Conservation (phyloP, 1,140 invertebrate species). For the Neomicropteryx cornuta region DNA sequence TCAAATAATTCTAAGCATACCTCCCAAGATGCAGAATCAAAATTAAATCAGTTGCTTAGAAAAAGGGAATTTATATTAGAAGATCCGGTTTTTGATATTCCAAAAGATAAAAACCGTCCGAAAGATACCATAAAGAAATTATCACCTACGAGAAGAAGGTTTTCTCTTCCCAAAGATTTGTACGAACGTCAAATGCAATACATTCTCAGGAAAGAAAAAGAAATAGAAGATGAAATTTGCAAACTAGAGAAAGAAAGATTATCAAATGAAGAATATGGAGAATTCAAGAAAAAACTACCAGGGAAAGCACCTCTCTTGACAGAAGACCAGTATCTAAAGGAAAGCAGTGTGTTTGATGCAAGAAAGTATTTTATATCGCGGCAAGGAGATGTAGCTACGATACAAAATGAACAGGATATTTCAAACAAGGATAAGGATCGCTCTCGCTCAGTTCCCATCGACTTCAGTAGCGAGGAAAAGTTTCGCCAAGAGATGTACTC, state of each 20-base stretch:
- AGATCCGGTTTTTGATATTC: conserved; percentile 12
- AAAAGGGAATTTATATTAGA: conserved; percentile 12
- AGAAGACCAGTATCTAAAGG: conserved; percentile 17
- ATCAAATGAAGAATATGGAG: conserved; percentile 17
- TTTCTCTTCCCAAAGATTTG: conserved; percentile 52
- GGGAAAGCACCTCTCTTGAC: conserved; percentile 30
- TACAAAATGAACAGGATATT: conserved; percentile 14
- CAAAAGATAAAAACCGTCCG: too few relatives aligned
- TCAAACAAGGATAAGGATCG: conserved; percentile 18
- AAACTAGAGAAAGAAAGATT: conserved; percentile 43
- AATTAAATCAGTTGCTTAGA: conserved; percentile 11
- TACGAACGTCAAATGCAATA: conserved; percentile 57
- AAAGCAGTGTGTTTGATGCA: conserved; percentile 11
- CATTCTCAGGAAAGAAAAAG: conserved; percentile 53
- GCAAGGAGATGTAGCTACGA: conserved; percentile 17
- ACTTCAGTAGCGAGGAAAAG: conserved; percentile 45
- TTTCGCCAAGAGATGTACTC: conserved; percentile 69
- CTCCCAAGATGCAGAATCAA: conserved; percentile 7
- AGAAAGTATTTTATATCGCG: conserved; percentile 17
- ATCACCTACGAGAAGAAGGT: conserved; percentile 34
- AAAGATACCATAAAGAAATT: too few relatives aligned
- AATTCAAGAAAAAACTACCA: conserved; percentile 28
- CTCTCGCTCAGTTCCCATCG: conserved; percentile 16
- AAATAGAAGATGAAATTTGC: conserved; percentile 48
- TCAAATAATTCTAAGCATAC: too few relatives aligned